A percentile compares a stretch with the other conserved stretches of the same genome.
These are phyloP conservation scores for Epizoanthus fatuus DNA, from an alignment of 92 coral and sea anemone genomes.

Conservation along the genomic window DNA sequence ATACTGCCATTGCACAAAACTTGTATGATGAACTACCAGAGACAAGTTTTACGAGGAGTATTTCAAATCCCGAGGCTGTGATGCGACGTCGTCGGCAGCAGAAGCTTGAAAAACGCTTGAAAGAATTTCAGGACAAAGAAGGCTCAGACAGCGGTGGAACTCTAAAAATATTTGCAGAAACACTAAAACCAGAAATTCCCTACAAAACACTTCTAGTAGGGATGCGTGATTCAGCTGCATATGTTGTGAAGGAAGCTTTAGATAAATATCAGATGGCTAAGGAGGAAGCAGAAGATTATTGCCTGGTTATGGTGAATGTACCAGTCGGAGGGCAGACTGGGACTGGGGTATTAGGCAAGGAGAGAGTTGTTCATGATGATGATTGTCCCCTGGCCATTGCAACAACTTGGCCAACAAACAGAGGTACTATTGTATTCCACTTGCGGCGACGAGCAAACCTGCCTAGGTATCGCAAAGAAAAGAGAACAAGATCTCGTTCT, in stretches of 20 bases:
- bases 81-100: slow-evolving; percentile 94
- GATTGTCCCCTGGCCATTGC: slow-evolving; percentile 97
- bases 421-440: slow-evolving; percentile 94
- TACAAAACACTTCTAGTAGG: slow-evolving; percentile 95
- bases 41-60: slow-evolving; percentile 91
- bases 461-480: slow-evolving; percentile 82
- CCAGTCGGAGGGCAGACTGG: slow-evolving; percentile 90
- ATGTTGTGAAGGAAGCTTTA: slow-evolving; percentile 90
- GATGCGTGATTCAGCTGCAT: slow-evolving; percentile 87
- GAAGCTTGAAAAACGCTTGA: slow-evolving; percentile 82
- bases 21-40: slow-evolving; percentile 93
- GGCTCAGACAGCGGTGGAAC: slow-evolving; percentile 95
- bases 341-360: slow-evolving; percentile 83
- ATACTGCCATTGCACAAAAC: slow-evolving; percentile 83
- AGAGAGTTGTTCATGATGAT: slow-evolving; percentile 94
- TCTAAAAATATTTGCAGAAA: slow-evolving; percentile 94
- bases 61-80: slow-evolving; percentile 97
- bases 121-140: slow-evolving; percentile 84
- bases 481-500: slow-evolving; percentile 79
- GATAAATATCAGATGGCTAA: slow-evolving; percentile 93
- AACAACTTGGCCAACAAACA: slow-evolving; percentile 94
- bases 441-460: slow-evolving; percentile 92
- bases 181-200: slow-evolving; percentile 95
- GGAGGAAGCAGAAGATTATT: slow-evolving; percentile 96
- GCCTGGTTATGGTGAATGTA: slow-evolving; percentile 95